Evolutionary conservation across 2,888 invertebrate genomes (phyloP), one percentile per base, ranked within the genome.

Genomic region (Dusona sp.): DNA sequence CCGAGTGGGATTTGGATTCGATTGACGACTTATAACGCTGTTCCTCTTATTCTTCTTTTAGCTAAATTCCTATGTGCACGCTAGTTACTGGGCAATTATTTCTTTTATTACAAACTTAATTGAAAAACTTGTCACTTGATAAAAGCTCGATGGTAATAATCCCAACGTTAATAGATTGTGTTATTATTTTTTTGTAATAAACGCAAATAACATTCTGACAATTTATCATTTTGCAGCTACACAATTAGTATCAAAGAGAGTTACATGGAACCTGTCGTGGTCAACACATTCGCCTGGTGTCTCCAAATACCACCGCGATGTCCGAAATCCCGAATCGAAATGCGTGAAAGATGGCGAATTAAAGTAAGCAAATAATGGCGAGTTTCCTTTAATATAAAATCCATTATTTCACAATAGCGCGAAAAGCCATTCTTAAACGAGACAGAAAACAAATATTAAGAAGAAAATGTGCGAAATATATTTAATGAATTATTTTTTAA

Each of bases 271-370:
- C 96, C 97, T 74, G 96, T 97, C 93, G 95, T 95, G 83, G 96
- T 97, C 73, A 95, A 97, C 87, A 96, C 96, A 2, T 97, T 97
- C 92, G 96, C 96, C 89, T 98, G 97, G 97, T 98, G 98, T 91
- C 94, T 97, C 91, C 96, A 96, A 86, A 95, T 97, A 91, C 98
- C 98, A 8, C 98, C 97, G n/a, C 95, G 97, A 87, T 98, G 98
- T 92, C 96, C 97, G 67, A 95, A 95, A 91, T 97, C 96, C 93
- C 96, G 95, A 91, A 96, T 96, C 16, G 96, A 96, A 94, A 95
- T 96, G 95, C 95, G 96, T 88, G 96, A 97, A 91, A 96, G 96
- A 86, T 96, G 96, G 91, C 96, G 96, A 91, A 95, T 96, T 85
- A 96, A 97, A 95, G 97, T 97, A 94, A 95, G 95, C 94, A 51